Percentiles rank a stretch among this genome's conserved stretches.
These are phyloP conservation scores for Muschampia plurimacula DNA, from an alignment of 2,888 invertebrate species.

Conservation along the genomic window DNA sequence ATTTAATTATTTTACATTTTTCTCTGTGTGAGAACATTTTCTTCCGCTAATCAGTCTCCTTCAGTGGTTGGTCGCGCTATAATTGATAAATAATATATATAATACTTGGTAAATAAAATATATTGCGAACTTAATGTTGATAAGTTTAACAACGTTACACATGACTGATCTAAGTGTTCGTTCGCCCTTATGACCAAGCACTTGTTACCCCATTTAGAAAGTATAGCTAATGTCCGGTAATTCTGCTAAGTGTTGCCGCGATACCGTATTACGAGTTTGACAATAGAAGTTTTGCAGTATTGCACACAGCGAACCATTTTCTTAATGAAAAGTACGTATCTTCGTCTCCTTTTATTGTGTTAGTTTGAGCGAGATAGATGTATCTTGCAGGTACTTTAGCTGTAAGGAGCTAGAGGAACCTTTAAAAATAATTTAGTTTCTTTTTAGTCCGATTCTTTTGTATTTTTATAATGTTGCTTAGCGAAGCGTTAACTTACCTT, in stretches of 20 bases:
- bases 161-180: background rate
- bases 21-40: too few relatives aligned
- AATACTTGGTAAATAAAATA: too few relatives aligned
- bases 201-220: slow-evolving; percentile 34
- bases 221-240: slow-evolving; percentile 28
- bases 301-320: background rate
- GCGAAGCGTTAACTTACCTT: background rate
- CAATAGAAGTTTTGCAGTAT: background rate
- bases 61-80: too few relatives aligned
- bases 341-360: background rate
- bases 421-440: background rate
- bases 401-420: too few relatives aligned
- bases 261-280: background rate
- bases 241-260: slow-evolving; percentile 20
- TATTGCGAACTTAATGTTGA: too few relatives aligned
- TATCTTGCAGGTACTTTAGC: too few relatives aligned
- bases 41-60: too few relatives aligned
- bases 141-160: background rate
- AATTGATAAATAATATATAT: too few relatives aligned
- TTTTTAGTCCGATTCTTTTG: background rate
- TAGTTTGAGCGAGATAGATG: background rate
- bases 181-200: background rate
- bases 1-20: too few relatives aligned
- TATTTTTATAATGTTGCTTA: background rate
- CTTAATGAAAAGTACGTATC: background rate